These are phyloP conservation scores for Arctia plantaginis DNA, from an alignment of 2,888 invertebrate species.

Conservation along the genomic window DNA sequence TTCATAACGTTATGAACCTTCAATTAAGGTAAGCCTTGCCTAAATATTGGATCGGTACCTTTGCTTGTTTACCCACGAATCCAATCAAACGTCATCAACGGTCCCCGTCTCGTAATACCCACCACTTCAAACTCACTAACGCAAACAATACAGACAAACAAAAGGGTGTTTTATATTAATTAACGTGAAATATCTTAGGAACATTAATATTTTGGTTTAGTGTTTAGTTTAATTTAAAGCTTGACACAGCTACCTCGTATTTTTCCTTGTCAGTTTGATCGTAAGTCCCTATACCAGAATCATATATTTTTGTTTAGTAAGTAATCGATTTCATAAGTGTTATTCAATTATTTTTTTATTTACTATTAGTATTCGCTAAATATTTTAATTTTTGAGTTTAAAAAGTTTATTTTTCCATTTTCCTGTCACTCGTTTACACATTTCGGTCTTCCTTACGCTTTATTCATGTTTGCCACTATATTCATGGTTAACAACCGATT, in stretches of 20 bases:
- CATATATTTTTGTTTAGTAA: background rate
- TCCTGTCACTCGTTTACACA: too few relatives aligned
- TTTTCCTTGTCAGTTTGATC: background rate
- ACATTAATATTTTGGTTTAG: background rate
- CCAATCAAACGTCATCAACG: slow-evolving; percentile 14
- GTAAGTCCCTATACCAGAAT: background rate
- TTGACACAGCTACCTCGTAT: background rate
- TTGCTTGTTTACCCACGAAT: slow-evolving; percentile 7
- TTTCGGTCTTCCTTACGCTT: too few relatives aligned
- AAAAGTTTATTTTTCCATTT: too few relatives aligned
- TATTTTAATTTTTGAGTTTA: too few relatives aligned
- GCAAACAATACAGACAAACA: slow-evolving; percentile 4
- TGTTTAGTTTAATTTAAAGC: background rate
- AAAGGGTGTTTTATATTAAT: background rate
- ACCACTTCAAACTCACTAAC: slow-evolving; percentile 6
- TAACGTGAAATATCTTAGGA: slow-evolving; percentile 1
- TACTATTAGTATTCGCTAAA: too few relatives aligned
- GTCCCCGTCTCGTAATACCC: background rate
- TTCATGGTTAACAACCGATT: too few relatives aligned
- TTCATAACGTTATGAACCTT: slow-evolving; percentile 1
- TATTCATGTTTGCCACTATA: too few relatives aligned
- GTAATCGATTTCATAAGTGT: background rate
- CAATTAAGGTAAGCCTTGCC: background rate
- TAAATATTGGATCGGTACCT: slow-evolving; percentile 6
- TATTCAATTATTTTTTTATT: background rate